phyloP scores from a whole-genome alignment of 92 coral and sea anemone species.

The Zoanthus sociatus region DNA sequence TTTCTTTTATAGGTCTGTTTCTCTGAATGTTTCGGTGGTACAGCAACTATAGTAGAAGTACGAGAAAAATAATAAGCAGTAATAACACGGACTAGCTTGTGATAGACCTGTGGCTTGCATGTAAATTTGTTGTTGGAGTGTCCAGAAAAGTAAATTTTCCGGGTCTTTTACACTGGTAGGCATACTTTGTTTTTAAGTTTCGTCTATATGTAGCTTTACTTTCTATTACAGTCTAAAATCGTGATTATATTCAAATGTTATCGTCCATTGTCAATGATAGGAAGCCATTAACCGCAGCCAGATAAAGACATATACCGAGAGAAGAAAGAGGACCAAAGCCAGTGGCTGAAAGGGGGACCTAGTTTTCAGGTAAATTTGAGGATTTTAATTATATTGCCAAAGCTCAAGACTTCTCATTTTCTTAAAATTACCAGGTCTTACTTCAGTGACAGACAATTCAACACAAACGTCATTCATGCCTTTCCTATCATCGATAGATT shows the following conservation, averaged over 20 bases:
- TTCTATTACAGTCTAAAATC: not conserved
- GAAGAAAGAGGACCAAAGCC: constrained; percentile 56
- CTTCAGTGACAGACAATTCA: constrained; percentile 6
- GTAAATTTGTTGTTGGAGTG: constrained; percentile 25
- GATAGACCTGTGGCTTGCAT: constrained; percentile 13
- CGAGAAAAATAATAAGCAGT: constrained; percentile 20
- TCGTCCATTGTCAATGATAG: constrained; percentile 26
- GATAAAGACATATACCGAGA: constrained; percentile 44
- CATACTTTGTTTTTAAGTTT: constrained; percentile 29
- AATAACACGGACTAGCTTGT: constrained; percentile 25
- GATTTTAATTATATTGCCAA: not conserved
- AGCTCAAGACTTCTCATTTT: constrained; percentile 5
- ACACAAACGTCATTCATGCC: constrained; percentile 2
- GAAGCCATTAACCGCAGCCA: constrained; percentile 59
- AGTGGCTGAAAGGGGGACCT: constrained; percentile 39
- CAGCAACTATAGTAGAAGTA: constrained; percentile 27
- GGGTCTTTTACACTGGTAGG: constrained; percentile 35
- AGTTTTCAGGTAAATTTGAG: constrained; percentile 32
- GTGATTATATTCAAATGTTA: constrained; percentile 5
- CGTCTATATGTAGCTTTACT: constrained; percentile 6
- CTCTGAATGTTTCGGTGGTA: constrained; percentile 29
- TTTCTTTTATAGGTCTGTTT: constrained; percentile 5
- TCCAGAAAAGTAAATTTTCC: constrained; percentile 18
- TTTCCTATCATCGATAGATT: not conserved
- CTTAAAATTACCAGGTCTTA: constrained; percentile 4